phyloP scores from a whole-genome alignment of 1,140 invertebrate species.

The Stenopsyche tienmushanensis region DNA sequence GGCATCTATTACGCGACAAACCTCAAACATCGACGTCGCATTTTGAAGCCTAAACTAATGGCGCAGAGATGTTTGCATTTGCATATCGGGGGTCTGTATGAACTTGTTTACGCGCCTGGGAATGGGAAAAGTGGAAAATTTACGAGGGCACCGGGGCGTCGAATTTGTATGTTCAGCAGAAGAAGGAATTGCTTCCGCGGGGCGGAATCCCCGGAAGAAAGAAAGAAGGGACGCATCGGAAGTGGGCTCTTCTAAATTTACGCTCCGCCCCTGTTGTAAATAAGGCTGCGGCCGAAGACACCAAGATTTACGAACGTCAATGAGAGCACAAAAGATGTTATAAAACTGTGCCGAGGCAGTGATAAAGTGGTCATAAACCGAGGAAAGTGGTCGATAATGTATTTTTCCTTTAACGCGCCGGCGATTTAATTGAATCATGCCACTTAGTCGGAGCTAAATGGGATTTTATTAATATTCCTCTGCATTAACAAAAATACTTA shows the following conservation, averaged over 20 bases:
- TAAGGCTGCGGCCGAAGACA: background rate
- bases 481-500: too few relatives aligned
- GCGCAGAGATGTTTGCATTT: constrained; percentile 9
- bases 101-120: background rate
- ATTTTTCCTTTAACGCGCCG: background rate
- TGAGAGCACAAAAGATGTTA: background rate
- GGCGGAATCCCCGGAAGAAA: background rate
- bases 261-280: background rate
- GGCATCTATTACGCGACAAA: background rate
- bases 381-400: background rate
- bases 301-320: background rate
- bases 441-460: background rate
- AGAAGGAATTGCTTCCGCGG: background rate
- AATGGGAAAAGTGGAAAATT: background rate
- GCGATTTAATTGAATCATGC: background rate
- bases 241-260: background rate
- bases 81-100: background rate
- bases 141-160: constrained; percentile 10
- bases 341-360: background rate
- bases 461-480: background rate
- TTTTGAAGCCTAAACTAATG: background rate
- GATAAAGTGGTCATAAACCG: background rate
- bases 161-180: constrained; percentile 2
- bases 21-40: background rate
- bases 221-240: background rate